Conservation (phyloP, 2,888 invertebrate species). For the Druceiella hillmani region DNA sequence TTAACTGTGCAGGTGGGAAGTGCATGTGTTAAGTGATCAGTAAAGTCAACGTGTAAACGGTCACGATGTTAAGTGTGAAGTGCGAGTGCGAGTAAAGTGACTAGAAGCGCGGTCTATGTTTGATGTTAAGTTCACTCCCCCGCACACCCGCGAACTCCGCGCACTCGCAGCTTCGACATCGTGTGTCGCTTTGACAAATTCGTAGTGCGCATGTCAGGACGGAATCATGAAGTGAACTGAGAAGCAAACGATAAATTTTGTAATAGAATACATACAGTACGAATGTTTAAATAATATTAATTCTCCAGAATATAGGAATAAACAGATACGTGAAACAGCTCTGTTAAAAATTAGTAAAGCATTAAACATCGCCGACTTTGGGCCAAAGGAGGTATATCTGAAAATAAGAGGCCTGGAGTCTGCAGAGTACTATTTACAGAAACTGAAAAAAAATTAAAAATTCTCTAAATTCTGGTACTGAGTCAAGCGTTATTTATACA, state of each 20-base stretch:
- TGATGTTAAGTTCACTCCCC: neutral
- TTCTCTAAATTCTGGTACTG: too few relatives aligned
- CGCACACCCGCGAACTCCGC: neutral
- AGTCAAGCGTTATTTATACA: neutral
- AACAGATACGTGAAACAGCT: neutral
- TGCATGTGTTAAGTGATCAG: neutral
- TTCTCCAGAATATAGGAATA: neutral
- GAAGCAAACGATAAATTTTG: neutral
- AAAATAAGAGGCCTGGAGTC: constrained; percentile 1
- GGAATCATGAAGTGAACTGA: constrained; percentile 1
- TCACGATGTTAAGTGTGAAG: neutral
- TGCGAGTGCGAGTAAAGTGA: neutral
- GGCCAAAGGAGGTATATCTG: constrained; percentile 1
- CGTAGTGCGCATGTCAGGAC: neutral
- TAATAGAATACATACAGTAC: neutral
- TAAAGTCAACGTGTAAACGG: neutral
- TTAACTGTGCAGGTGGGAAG: too few relatives aligned
- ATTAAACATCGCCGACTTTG: neutral
- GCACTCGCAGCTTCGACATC: neutral
- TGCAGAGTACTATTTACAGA: neutral
- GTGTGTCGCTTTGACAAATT: neutral
- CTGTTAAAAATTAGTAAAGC: constrained; percentile 1
- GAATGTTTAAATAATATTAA: neutral
- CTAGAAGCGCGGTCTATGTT: constrained; percentile 1
- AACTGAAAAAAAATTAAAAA: neutral